These are phyloP conservation scores for Aphidoletes aphidimyza DNA, from an alignment of 2,888 invertebrate genomes.

Conservation along the genomic window DNA sequence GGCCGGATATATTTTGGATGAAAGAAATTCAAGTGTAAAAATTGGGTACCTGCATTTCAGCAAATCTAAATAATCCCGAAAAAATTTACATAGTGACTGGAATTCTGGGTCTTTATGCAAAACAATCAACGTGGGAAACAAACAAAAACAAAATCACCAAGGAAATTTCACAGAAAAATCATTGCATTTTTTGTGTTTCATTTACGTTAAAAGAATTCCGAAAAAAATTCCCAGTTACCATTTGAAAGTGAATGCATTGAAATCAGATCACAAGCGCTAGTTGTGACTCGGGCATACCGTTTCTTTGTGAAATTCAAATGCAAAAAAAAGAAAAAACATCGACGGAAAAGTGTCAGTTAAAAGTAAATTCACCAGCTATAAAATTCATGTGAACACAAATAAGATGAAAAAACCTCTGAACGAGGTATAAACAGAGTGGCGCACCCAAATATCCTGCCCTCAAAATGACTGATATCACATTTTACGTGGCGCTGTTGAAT, in stretches of 20 bases:
- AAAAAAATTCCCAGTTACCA: background rate
- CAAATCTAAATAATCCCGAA: background rate
- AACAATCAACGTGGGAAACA: background rate
- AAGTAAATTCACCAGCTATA: constrained; percentile 13
- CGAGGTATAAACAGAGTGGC: too few relatives aligned
- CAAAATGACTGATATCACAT: too few relatives aligned
- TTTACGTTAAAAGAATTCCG: background rate
- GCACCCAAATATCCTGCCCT: too few relatives aligned
- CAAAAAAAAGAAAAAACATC: background rate
- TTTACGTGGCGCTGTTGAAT: too few relatives aligned
- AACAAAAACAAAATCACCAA: background rate
- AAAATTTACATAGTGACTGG: background rate
- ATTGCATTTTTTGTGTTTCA: background rate
- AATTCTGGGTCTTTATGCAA: background rate
- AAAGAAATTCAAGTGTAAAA: background rate
- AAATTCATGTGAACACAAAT: constrained; percentile 38
- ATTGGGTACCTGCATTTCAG: background rate
- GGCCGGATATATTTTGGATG: too few relatives aligned
- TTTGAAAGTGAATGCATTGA: background rate
- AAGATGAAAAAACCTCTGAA: too few relatives aligned
- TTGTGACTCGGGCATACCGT: background rate
- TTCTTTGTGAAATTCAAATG: background rate
- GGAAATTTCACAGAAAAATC: background rate
- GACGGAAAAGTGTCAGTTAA: constrained; percentile 10
- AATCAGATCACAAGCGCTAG: background rate